A percentile compares a stretch with the other conserved stretches of the same genome.
Conservation (phyloP, 2,113 vertebrate species). For the Onychostruthus taczanowskii region DNA sequence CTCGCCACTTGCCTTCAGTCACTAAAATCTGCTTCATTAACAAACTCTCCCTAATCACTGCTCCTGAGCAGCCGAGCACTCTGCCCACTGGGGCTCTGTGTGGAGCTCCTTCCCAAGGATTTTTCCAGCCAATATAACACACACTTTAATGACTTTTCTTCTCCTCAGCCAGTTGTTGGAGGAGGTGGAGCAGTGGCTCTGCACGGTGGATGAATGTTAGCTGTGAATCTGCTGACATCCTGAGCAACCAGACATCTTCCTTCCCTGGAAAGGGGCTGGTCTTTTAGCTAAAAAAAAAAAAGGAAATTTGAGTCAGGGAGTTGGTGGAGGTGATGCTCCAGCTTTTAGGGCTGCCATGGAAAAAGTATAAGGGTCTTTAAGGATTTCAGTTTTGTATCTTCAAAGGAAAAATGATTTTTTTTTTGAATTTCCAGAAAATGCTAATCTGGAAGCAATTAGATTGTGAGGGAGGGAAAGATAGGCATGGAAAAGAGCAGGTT, state of each 20-base stretch:
- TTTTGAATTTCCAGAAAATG: not conserved
- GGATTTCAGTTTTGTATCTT: not conserved
- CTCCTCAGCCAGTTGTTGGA: constrained; percentile 6
- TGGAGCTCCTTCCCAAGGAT: constrained; percentile 25
- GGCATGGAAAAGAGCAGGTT: not conserved
- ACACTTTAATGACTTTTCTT: constrained; percentile 4
- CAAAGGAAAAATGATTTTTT: not conserved
- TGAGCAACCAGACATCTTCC: not conserved
- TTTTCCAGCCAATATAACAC: not conserved
- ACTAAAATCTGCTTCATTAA: constrained; percentile 54
- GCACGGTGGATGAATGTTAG: not conserved
- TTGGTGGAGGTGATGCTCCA: not conserved
- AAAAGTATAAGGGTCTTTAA: not conserved
- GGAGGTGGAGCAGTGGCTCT: not conserved
- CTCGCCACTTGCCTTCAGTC: not conserved
- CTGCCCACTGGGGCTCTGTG: constrained; percentile 27
- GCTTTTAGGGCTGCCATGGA: not conserved
- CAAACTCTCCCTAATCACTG: constrained; percentile 26
- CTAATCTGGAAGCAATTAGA: not conserved
- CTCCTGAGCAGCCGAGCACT: constrained; percentile 1
- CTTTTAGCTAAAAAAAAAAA: not conserved
- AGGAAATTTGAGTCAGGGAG: not conserved
- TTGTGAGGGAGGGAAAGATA: not conserved
- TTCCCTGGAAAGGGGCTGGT: not conserved
- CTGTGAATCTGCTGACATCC: not conserved